These are phyloP conservation scores for Sesia apiformis DNA, from an alignment of 2,888 invertebrate genomes.

Conservation along the genomic window DNA sequence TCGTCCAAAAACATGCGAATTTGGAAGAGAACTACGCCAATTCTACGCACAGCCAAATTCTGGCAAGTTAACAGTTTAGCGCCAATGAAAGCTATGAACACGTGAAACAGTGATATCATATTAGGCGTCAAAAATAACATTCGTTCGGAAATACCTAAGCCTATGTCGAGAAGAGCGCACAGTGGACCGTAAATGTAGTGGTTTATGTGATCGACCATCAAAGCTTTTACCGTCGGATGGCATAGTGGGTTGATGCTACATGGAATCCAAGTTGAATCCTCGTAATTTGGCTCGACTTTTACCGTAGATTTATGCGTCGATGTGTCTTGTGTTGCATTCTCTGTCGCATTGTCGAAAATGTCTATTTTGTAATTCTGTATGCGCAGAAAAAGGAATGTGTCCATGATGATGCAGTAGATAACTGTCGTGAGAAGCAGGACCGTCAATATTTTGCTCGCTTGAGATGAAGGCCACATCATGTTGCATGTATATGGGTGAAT, in stretches of 20 bases:
- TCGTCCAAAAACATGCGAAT: conserved; percentile 89
- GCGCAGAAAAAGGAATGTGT: conserved; percentile 80
- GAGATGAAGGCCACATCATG: conserved; percentile 84
- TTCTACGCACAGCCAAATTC: conserved; percentile 79
- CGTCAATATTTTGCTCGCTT: conserved; percentile 81
- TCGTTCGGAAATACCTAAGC: conserved; percentile 76
- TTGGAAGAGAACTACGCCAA: conserved; percentile 86
- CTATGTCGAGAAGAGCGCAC: conserved; percentile 81
- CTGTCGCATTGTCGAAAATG: conserved; percentile 25
- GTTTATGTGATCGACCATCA: conserved; percentile 88
- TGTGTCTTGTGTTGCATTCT: conserved; percentile 28
- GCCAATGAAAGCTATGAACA: conserved; percentile 82
- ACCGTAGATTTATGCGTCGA: conserved; percentile 29
- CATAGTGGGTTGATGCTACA: conserved; percentile 84
- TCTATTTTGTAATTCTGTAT: conserved; percentile 80
- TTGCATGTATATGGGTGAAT: no score
- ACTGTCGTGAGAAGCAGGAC: conserved; percentile 72
- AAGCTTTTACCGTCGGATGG: conserved; percentile 86
- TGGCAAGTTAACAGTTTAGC: conserved; percentile 84
- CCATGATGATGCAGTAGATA: conserved; percentile 82
- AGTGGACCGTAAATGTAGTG: conserved; percentile 88
- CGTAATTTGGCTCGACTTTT: conserved; percentile 42
- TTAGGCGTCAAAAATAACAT: conserved; percentile 83
- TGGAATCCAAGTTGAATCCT: conserved; percentile 75
- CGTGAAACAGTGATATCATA: conserved; percentile 86